Conservation (phyloP, 1,140 invertebrate genomes). For the Lysiphlebus fabarum region DNA sequence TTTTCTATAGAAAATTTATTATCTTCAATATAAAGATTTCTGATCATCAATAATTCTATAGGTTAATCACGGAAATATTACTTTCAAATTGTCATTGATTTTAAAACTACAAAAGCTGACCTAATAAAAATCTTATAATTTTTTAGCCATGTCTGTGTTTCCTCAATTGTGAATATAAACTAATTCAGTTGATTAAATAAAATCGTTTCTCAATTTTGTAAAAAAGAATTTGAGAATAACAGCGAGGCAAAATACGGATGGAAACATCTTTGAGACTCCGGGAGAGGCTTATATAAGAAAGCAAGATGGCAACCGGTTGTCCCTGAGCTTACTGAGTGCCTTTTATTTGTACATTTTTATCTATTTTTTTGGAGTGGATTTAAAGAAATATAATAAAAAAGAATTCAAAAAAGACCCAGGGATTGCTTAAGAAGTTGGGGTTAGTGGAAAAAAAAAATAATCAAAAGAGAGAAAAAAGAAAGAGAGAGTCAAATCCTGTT, state of each 20-base stretch:
- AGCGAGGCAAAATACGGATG: slow-evolving; percentile 28
- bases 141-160: too few relatives aligned
- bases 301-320: slow-evolving; percentile 56
- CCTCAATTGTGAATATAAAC: too few relatives aligned
- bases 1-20: too few relatives aligned
- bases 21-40: too few relatives aligned
- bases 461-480: slow-evolving; percentile 9
- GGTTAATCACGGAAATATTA: too few relatives aligned
- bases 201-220: neutral
- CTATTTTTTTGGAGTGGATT: slow-evolving; percentile 48
- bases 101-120: too few relatives aligned
- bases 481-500: slow-evolving; percentile 14
- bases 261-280: slow-evolving; percentile 45
- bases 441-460: slow-evolving; percentile 5
- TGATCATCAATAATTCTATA: too few relatives aligned
- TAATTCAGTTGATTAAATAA: too few relatives aligned
- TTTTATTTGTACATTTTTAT: slow-evolving; percentile 56
- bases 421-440: neutral
- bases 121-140: too few relatives aligned
- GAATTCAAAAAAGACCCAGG: slow-evolving; percentile 14
- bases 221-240: neutral
- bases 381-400: slow-evolving; percentile 23
- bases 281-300: slow-evolving; percentile 55
- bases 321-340: slow-evolving; percentile 48
- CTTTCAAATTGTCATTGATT: too few relatives aligned